Percentiles rank a stretch among this genome's conserved stretches.
These are phyloP conservation scores for Perithous albicinctus DNA, from an alignment of 2,888 invertebrate genomes.

Conservation along the genomic window DNA sequence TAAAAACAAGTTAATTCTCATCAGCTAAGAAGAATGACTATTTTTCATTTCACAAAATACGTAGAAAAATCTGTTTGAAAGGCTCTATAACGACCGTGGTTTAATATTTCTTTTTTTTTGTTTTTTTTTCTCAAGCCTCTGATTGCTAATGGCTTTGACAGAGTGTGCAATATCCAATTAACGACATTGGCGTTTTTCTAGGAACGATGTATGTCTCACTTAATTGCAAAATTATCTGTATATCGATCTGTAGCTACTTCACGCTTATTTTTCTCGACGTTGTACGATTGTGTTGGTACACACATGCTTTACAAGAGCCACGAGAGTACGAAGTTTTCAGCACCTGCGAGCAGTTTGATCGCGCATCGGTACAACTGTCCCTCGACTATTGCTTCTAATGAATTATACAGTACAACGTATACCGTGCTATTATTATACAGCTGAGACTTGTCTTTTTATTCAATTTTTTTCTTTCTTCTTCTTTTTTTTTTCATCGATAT, in stretches of 20 bases:
- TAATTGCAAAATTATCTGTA: conserved; percentile 60
- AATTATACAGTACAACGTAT: conserved; percentile 53
- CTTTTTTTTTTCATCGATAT: conserved; percentile 23
- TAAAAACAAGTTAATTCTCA: background rate
- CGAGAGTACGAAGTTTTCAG: conserved; percentile 49
- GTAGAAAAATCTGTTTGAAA: background rate
- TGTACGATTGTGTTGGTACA: conserved; percentile 8
- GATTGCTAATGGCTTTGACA: conserved; percentile 15
- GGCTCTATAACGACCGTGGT: background rate
- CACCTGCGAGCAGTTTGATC: conserved; percentile 61
- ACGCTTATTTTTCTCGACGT: conserved; percentile 25
- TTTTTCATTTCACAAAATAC: background rate
- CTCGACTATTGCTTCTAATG: conserved; percentile 52
- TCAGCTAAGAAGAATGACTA: background rate
- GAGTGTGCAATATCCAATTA: conserved; percentile 59
- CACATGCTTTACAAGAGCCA: conserved; percentile 18
- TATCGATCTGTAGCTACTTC: conserved; percentile 20
- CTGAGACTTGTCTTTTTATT: conserved; percentile 19
- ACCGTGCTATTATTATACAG: conserved; percentile 50
- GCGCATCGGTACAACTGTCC: conserved; percentile 63
- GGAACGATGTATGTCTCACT: conserved; percentile 50
- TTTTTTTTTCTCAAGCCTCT: background rate
- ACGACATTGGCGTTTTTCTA: conserved; percentile 17
- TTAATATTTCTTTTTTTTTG: too few species aligned
- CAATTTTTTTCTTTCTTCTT: too few species aligned